Conservation (phyloP, 2,888 invertebrate species). For the Laspeyria flexula region DNA sequence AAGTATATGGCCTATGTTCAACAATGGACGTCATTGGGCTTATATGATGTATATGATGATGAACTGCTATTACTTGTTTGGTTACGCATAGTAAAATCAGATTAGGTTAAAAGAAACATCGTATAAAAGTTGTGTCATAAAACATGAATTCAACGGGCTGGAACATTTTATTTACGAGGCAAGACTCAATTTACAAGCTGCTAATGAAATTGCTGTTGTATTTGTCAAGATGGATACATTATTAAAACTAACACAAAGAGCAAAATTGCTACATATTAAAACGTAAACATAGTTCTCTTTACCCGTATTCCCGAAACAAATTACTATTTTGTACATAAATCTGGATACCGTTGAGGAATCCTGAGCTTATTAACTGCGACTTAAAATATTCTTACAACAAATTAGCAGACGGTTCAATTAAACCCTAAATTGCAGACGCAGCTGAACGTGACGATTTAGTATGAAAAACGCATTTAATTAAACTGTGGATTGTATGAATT, state of each 20-base stretch:
- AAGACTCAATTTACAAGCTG: background rate
- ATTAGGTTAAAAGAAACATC: background rate
- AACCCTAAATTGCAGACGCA: slow-evolving; percentile 31
- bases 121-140: background rate
- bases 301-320: slow-evolving; percentile 1
- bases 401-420: slow-evolving; percentile 34
- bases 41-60: too few relatives aligned
- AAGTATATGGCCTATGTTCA: too few relatives aligned
- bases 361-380: slow-evolving; percentile 19
- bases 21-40: too few relatives aligned
- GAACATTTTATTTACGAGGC: background rate
- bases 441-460: slow-evolving; percentile 38
- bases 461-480: slow-evolving; percentile 57
- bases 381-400: slow-evolving; percentile 29
- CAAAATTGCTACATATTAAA: background rate
- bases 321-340: slow-evolving; percentile 9
- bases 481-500: slow-evolving; percentile 49
- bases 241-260: background rate
- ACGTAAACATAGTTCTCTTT: background rate
- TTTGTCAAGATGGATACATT: slow-evolving; percentile 8
- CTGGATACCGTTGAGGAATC: background rate
- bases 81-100: too few relatives aligned
- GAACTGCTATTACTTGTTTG: too few relatives aligned
- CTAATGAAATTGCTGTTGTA: background rate
- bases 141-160: background rate